A percentile compares a stretch with the other conserved stretches of the same genome.
Evolutionary conservation across 2,888 invertebrate genomes (phyloP).

Genomic region (Zygogramma bicolorata): DNA sequence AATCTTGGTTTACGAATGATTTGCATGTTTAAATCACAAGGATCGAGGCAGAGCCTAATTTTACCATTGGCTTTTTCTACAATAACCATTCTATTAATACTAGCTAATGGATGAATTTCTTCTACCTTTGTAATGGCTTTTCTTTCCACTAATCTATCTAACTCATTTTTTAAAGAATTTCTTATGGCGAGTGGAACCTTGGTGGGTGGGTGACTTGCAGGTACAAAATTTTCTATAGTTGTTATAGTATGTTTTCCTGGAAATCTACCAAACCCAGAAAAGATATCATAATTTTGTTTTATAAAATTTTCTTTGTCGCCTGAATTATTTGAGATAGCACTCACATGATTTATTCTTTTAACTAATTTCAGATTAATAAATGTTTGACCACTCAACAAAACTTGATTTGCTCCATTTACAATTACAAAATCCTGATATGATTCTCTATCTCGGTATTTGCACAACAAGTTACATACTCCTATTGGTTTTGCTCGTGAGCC

Average conservation of each 20-base stretch:
- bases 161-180: too few species aligned
- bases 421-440: constrained; percentile 42
- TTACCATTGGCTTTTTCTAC: constrained; percentile 26
- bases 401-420: constrained; percentile 32
- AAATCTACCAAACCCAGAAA: constrained; percentile 18
- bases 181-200: too few species aligned
- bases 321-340: constrained; percentile 14
- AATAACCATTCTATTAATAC: constrained; percentile 28
- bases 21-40: constrained; percentile 19
- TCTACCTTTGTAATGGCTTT: too few species aligned
- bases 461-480: constrained; percentile 35
- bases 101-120: constrained; percentile 8
- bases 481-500: constrained; percentile 34
- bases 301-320: constrained; percentile 27
- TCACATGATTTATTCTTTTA: too few species aligned
- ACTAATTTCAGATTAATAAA: constrained; percentile 35
- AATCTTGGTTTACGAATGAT: constrained; percentile 24
- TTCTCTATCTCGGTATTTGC: constrained; percentile 23
- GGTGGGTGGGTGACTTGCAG: too few species aligned
- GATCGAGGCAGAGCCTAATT: constrained; percentile 21
- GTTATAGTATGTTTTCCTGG: constrained; percentile 23
- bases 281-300: constrained; percentile 19
- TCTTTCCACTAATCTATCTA: too few species aligned
- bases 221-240: constrained; percentile 18
- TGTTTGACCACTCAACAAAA: constrained; percentile 30